Evolutionary conservation across 2,888 invertebrate genomes (phyloP).

Genomic region (Brachyopa scutellaris): DNA sequence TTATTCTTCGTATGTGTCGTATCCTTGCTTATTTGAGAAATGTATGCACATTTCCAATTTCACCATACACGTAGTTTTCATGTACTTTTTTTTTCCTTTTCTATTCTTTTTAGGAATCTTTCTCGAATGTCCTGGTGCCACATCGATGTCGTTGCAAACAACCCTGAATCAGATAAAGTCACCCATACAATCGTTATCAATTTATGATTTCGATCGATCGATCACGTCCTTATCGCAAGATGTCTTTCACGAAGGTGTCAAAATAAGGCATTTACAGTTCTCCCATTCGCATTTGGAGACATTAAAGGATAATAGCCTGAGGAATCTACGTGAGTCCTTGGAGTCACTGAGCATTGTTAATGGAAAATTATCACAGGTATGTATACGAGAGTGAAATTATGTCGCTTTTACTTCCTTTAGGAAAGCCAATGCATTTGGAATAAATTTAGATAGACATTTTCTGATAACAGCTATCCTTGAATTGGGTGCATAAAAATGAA

Average conservation of each 20-base stretch:
- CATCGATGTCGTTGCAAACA: constrained; percentile 87
- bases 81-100: constrained; percentile 64
- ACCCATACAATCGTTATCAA: constrained; percentile 91
- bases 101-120: constrained; percentile 86
- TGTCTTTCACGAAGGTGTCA: constrained; percentile 87
- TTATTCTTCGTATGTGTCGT: too few species aligned
- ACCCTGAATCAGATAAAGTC: constrained; percentile 88
- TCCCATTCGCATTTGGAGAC: constrained; percentile 89
- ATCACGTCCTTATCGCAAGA: constrained; percentile 89
- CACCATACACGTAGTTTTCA: constrained; percentile 30
- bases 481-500: too few species aligned
- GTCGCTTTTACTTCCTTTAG: not conserved
- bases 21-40: too few species aligned
- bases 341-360: constrained; percentile 91
- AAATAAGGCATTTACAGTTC: constrained; percentile 89
- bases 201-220: constrained; percentile 93
- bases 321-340: constrained; percentile 87
- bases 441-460: too few species aligned
- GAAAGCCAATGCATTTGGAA: too few species aligned
- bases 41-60: constrained; percentile 40
- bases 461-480: too few species aligned
- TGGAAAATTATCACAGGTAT: constrained; percentile 84
- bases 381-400: constrained; percentile 30
- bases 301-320: constrained; percentile 88
- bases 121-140: constrained; percentile 93